Base-by-base conservation (phyloP, 2,797 vertebrate genomes). In the Xenops minutus region DNA sequence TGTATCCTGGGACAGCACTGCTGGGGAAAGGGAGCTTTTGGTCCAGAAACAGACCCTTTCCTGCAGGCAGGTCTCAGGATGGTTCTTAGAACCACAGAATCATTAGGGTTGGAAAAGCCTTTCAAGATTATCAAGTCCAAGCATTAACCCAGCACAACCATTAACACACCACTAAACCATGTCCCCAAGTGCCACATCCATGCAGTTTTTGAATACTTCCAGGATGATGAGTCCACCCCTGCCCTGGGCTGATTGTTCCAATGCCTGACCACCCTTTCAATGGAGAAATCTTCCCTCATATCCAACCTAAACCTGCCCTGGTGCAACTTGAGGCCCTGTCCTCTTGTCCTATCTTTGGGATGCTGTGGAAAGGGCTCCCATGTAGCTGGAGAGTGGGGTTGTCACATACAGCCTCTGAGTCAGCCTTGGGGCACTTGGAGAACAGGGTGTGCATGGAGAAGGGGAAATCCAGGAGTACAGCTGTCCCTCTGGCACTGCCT, bases 401-500 rank as follows among this genome's bases (percentile, higher is more conserved):
- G 64, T 12, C 77, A 22, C 7, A 1, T 10, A 20, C 29, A 49
- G 76, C 19, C 32, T 49, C 73, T 32, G 71, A 87, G 51, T 63
- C 67, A 93, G 78, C 52, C 61, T 8, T 4, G 39, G 84, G 58
- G 75, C 71, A 63, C 74, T 88, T 6, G 24, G 75, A 66, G 34
- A 19, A 55, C 39, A 5, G 69, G 82, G 39, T 1, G 32, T 10
- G n/a, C 56, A 5, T 3, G 37, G 91, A 49, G 58, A 74, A 82
- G 92, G 90, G 94, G 95, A 94, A 92, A 81, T 23, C 90, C 78
- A 12, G 78, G 49, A 10, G 21, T 15, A 4, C 93, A 93, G 93
- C 82, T 95, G 95, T 88, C 48, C 76, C 48, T 58, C 54, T 85
- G 90, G 72, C 83, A 71, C 61, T 26, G 55, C 58, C 66, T 17